phyloP scores from a whole-genome alignment of 2,888 invertebrate genomes.

The Odontomyia ornata region DNA sequence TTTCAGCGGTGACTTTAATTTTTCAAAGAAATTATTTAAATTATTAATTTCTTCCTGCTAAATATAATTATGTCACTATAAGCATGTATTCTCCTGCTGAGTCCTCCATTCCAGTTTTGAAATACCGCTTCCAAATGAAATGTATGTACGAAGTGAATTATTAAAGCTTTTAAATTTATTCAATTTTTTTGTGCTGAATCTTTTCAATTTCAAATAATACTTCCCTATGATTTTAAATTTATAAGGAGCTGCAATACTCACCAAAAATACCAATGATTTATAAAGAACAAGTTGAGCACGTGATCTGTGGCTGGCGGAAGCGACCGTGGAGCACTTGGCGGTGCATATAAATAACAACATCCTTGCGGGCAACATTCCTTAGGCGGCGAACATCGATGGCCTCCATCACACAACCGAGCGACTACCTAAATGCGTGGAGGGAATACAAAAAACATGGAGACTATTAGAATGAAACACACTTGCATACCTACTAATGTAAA shows the following conservation, averaged over 20 bases:
- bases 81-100: too few species aligned
- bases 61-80: too few species aligned
- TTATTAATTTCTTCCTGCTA: too few species aligned
- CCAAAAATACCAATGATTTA: slow-evolving; percentile 76
- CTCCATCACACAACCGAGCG: slow-evolving; percentile 71
- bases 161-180: too few species aligned
- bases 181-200: too few species aligned
- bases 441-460: slow-evolving; percentile 7
- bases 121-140: too few species aligned
- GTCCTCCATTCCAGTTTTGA: too few species aligned
- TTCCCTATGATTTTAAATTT: too few species aligned
- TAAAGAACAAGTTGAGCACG: slow-evolving; percentile 72
- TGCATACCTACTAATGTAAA: not conserved
- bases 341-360: slow-evolving; percentile 69
- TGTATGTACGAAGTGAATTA: too few species aligned
- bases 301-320: slow-evolving; percentile 67
- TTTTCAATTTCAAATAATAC: too few species aligned
- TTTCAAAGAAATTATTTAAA: too few species aligned
- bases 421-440: slow-evolving; percentile 62
- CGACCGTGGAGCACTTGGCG: slow-evolving; percentile 63
- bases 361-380: slow-evolving; percentile 78
- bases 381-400: slow-evolving; percentile 75
- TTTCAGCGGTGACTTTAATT: too few species aligned
- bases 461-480: not conserved
- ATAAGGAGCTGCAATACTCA: slow-evolving; percentile 62